phyloP scores from a whole-genome alignment of 1,140 invertebrate genomes.

The Hyles vespertilio region DNA sequence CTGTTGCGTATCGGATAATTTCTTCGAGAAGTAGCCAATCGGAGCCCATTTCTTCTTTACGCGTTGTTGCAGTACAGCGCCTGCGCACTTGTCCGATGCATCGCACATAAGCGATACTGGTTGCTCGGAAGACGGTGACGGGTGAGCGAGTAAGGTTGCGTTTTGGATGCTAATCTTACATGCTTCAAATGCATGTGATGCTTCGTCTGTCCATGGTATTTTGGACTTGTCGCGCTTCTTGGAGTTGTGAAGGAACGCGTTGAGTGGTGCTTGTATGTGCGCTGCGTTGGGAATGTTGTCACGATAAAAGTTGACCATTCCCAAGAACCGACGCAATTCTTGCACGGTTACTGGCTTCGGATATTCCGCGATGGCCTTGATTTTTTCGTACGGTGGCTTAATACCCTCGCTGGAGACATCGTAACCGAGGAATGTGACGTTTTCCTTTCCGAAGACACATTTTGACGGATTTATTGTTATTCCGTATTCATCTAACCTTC shows the following conservation, averaged over 20 bases:
- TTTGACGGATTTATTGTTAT: constrained; percentile 10
- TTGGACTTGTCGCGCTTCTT: constrained; percentile 29
- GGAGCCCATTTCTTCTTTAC: constrained; percentile 9
- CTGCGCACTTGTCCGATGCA: constrained; percentile 4
- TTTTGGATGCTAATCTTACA: constrained; percentile 49
- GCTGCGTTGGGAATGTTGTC: constrained; percentile 28
- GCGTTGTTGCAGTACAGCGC: constrained; percentile 16
- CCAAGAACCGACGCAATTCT: constrained; percentile 43
- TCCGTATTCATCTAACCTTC: constrained; percentile 24
- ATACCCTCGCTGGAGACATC: neutral
- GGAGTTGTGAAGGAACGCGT: constrained; percentile 24
- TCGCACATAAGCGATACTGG: constrained; percentile 6
- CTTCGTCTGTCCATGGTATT: constrained; percentile 30
- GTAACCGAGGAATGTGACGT: constrained; percentile 6
- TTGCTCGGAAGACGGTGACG: constrained; percentile 1
- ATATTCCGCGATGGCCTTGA: constrained; percentile 25
- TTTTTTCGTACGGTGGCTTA: constrained; percentile 9
- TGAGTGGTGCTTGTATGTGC: constrained; percentile 27
- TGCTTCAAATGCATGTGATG: constrained; percentile 39
- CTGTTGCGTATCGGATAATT: constrained; percentile 9
- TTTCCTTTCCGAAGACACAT: constrained; percentile 1
- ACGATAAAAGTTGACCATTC: constrained; percentile 42
- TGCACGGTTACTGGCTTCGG: constrained; percentile 24
- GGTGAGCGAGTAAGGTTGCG: constrained; percentile 31
- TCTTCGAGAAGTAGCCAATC: constrained; percentile 12